Percentiles rank a stretch among this genome's conserved stretches.
Conservation (phyloP, 2,797 vertebrate species). For the Bradypodion pumilum region DNA sequence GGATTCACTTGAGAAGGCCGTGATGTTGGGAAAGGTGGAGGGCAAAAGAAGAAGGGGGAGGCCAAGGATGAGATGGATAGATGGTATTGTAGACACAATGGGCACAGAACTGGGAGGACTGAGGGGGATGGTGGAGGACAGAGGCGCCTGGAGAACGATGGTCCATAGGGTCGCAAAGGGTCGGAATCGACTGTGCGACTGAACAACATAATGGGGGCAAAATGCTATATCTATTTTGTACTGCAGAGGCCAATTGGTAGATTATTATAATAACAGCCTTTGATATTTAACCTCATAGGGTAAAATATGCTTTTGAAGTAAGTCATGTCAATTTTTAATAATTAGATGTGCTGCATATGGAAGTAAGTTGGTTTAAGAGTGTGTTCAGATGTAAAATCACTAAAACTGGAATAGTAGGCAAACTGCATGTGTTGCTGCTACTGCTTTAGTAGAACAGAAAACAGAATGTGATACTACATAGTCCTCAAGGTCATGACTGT, state of each 20-base stretch:
- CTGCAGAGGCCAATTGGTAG: not conserved
- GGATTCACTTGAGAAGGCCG: too few species aligned
- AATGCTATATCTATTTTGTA: not conserved
- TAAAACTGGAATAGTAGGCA: not conserved
- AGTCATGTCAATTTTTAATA: conserved; percentile 11
- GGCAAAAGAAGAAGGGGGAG: too few species aligned
- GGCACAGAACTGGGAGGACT: too few species aligned
- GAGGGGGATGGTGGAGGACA: too few species aligned
- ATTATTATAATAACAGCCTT: not conserved
- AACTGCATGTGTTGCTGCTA: not conserved
- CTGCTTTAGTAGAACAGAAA: not conserved
- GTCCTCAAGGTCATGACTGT: not conserved
- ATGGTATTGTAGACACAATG: too few species aligned
- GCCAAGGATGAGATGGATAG: too few species aligned
- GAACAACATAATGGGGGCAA: too few species aligned
- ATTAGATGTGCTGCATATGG: not conserved
- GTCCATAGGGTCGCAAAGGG: too few species aligned
- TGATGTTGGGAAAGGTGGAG: too few species aligned
- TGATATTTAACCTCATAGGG: conserved; percentile 24
- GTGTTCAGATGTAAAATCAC: conserved; percentile 13
- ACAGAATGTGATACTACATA: not conserved
- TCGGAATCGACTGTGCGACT: too few species aligned
- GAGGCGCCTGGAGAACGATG: too few species aligned
- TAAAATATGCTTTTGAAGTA: conserved; percentile 42
- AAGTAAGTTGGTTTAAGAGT: conserved; percentile 19